Evolutionary conservation across 1,140 invertebrate genomes (phyloP).

Genomic region (Gonioctena quinquepunctata): DNA sequence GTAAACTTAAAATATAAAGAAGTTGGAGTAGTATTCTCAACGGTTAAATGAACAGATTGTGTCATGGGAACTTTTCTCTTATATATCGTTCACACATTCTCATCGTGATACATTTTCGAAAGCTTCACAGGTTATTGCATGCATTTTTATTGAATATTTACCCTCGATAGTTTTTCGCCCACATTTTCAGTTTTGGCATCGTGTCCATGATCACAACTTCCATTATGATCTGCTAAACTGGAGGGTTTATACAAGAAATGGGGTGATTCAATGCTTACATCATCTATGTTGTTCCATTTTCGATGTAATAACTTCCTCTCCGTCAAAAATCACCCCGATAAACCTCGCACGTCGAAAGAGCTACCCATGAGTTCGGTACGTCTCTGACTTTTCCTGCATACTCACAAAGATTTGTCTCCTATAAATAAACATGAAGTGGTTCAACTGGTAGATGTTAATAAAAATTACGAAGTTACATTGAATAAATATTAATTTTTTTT

Average conservation of each 20-base stretch:
- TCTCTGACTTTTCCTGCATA: slow-evolving; percentile 79
- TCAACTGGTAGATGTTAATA: no score
- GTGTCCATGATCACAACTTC: slow-evolving; percentile 69
- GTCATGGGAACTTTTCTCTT: not conserved
- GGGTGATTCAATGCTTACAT: slow-evolving; percentile 56
- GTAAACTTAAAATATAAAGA: no score
- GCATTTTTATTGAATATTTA: not conserved
- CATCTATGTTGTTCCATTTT: slow-evolving; percentile 51
- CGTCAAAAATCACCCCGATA: slow-evolving; percentile 87
- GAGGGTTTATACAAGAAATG: slow-evolving; percentile 74
- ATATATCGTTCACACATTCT: not conserved
- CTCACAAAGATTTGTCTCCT: slow-evolving; percentile 79
- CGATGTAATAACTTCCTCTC: slow-evolving; percentile 76
- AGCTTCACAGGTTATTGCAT: not conserved
- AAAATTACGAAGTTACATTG: no score
- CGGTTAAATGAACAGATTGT: not conserved
- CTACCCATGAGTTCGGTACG: slow-evolving; percentile 75
- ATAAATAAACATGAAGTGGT: no score
- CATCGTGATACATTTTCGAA: not conserved
- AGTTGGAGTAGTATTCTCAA: not conserved
- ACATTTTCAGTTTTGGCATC: slow-evolving; percentile 34
- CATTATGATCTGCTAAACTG: slow-evolving; percentile 65
- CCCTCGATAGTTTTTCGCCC: not conserved
- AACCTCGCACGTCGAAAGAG: slow-evolving; percentile 80
- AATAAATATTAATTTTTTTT: no score